phyloP scores from a whole-genome alignment of 1,140 invertebrate species.

The Ditylenchus dipsaci region DNA sequence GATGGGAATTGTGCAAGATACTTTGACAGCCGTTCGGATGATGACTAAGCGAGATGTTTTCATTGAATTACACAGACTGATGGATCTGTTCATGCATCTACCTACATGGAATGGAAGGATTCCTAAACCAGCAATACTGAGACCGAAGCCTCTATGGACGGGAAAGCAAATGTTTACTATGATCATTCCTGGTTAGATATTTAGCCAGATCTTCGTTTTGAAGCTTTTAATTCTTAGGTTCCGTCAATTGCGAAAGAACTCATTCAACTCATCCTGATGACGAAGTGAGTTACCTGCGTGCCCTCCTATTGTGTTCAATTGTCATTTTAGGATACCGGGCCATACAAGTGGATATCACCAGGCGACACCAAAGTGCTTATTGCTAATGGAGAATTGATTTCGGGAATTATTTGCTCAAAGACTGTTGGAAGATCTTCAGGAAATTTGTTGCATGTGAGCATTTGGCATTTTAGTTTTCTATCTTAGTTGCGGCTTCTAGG shows the following conservation, averaged over 20 bases:
- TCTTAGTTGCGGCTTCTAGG: too few species aligned
- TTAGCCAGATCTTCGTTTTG: too few species aligned
- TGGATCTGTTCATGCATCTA: conserved; percentile 97
- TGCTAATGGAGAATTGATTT: conserved; percentile 88
- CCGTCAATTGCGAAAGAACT: conserved; percentile 93
- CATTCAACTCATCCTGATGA: conserved; percentile 98
- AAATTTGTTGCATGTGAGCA: conserved; percentile 92
- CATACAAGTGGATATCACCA: conserved; percentile 98
- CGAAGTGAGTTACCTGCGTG: conserved; percentile 63
- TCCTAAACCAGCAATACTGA: conserved; percentile 93
- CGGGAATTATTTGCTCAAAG: conserved; percentile 92
- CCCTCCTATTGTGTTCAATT: too few species aligned
- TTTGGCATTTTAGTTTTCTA: conserved; percentile 57
- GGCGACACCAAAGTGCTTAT: conserved; percentile 98
- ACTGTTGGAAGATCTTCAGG: conserved; percentile 92
- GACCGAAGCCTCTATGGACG: conserved; percentile 96
- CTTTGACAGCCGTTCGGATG: conserved; percentile 92
- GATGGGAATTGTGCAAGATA: conserved; percentile 99
- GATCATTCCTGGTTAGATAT: conserved; percentile 78
- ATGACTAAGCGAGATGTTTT: conserved; percentile 99
- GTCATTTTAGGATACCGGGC: conserved; percentile 72
- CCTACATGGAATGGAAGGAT: conserved; percentile 98
- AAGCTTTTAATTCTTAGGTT: conserved; percentile 61
- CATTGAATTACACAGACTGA: conserved; percentile 92
- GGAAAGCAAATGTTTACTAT: conserved; percentile 93